Percentiles rank a stretch among this genome's conserved stretches.
Conservation (phyloP, 2,888 invertebrate genomes). For the Cantharis flavilabris region DNA sequence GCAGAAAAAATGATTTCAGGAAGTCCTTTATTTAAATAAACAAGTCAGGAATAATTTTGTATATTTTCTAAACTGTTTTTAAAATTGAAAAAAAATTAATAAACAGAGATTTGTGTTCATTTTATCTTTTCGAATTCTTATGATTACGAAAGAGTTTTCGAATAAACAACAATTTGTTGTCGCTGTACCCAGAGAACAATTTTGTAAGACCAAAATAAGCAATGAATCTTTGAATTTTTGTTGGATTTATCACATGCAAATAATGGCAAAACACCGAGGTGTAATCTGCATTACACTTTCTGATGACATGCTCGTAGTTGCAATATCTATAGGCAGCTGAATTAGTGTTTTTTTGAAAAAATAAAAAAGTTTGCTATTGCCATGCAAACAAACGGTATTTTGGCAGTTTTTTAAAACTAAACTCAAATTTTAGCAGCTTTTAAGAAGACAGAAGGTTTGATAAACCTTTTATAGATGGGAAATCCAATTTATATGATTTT, state of each 20-base stretch:
- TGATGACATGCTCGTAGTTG: no score
- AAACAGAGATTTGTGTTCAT: not conserved
- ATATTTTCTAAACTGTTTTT: not conserved
- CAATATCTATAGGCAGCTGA: no score
- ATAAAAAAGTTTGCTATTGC: no score
- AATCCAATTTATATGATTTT: not conserved
- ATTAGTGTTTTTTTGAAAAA: no score
- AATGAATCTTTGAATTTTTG: no score
- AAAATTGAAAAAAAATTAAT: not conserved
- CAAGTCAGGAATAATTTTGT: not conserved
- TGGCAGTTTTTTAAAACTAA: not conserved
- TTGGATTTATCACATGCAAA: no score
- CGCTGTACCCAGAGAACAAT: not conserved
- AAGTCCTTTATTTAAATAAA: conserved; percentile 56
- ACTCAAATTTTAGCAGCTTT: not conserved
- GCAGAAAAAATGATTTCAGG: conserved; percentile 72
- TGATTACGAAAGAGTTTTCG: not conserved
- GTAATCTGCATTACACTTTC: no score
- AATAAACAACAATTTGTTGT: not conserved
- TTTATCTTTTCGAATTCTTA: not conserved
- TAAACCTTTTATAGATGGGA: not conserved
- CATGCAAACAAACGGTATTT: not conserved
- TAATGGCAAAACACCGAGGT: no score
- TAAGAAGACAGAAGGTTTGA: not conserved
- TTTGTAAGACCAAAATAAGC: not conserved